Percentiles rank a stretch among this genome's conserved stretches.
Evolutionary conservation across 92 coral and sea anemone genomes (phyloP).

Genomic region (Palythoa caribaeorum): DNA sequence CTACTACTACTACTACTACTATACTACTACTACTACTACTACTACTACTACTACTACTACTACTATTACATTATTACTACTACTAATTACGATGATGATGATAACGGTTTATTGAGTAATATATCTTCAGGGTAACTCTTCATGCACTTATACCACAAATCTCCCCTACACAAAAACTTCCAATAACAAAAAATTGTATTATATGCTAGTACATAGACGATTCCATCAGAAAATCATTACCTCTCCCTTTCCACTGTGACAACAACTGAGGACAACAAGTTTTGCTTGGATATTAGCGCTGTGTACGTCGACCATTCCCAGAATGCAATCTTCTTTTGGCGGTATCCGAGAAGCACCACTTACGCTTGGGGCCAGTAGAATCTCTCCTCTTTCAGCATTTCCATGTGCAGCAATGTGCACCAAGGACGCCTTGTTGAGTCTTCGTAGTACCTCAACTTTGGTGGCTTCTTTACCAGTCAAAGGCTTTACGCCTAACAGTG

Average conservation of each 20-base stretch:
- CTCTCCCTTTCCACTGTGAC: background rate
- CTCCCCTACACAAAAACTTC: too few species aligned
- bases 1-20: too few species aligned
- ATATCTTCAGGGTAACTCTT: too few species aligned
- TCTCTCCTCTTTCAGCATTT: conserved; percentile 1
- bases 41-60: too few species aligned
- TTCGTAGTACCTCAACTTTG: background rate
- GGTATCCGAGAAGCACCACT: background rate
- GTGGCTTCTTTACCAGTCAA: background rate
- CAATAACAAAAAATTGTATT: too few species aligned
- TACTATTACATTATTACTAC: too few species aligned
- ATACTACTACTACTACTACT: too few species aligned
- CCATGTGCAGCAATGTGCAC: conserved; percentile 17
- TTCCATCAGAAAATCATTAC: background rate
- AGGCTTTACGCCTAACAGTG: background rate
- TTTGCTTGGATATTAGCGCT: background rate
- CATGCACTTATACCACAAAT: too few species aligned
- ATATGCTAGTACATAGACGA: too few species aligned
- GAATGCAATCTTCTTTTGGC: background rate
- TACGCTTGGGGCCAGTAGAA: background rate
- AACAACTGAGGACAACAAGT: background rate
- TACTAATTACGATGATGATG: too few species aligned
- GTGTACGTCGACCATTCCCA: background rate
- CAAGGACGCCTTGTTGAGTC: background rate
- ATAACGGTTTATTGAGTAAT: too few species aligned